Base-by-base conservation (phyloP, 1,140 invertebrate species). In the Drosophila insularis region DNA sequence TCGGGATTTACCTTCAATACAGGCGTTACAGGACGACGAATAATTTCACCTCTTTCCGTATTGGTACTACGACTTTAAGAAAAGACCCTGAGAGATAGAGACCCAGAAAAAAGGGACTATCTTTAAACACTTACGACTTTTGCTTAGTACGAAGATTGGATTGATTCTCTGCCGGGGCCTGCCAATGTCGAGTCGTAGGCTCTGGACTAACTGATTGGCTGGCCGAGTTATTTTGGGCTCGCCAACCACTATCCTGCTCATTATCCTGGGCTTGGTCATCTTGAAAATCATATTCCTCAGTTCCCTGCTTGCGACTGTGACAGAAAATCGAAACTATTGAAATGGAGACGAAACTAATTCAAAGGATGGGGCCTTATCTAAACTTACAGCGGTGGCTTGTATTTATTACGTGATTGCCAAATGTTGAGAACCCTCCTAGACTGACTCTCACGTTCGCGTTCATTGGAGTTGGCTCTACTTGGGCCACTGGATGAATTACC, bases 21-120 rank as follows among this genome's bases (percentile, higher is more conserved):
- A n/a, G 90, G 90, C 63, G 90, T 91, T 35, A 91, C 67, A 21
- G 90, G 84, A 35, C 90, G 90, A 67, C 90, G 86, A 21, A 68
- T 54, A 50, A 60, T 31, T 53, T 90, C 72, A 64, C 79, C 80
- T 87, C 82, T 82, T 54, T 87, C 82, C 84, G 71, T 70, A 59
- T 90, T 78, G 54, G 65, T 70, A 76, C 78, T 76, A 81, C 89
- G 89, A 85, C 89, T 50, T 89, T 71, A 58, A 68, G 78, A 65
- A 37, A 3, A 37, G 11, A 37, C 32, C 32, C 32, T 35, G 63
- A 68, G 58, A 62, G 43, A 67, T 37, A 63, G 60, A 69, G 0
- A 19, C 13, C 55, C 17, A 65, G 31, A 13, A 8, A 8, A 27
- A 13, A 37, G 10, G 8, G 4, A 27, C 27, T 27, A 6, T 27